phyloP scores from a whole-genome alignment of 2,888 invertebrate genomes.

The Nymphalis urticae region DNA sequence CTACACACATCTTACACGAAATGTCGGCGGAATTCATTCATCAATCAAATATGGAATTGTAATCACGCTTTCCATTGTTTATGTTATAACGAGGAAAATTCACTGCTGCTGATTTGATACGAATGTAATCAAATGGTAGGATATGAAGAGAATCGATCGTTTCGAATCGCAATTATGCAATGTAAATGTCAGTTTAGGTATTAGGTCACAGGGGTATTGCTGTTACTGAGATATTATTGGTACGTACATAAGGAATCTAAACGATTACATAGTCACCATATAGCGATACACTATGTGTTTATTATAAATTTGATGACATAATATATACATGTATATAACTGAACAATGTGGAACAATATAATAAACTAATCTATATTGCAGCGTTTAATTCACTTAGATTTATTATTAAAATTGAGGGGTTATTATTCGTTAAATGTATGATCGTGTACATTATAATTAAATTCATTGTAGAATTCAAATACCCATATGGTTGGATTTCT shows the following conservation, averaged over 20 bases:
- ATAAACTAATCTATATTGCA: too few species aligned
- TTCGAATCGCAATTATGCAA: constrained; percentile 17
- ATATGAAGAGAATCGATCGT: constrained; percentile 16
- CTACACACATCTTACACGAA: constrained; percentile 19
- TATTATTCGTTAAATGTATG: constrained; percentile 12
- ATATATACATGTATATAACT: too few species aligned
- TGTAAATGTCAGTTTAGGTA: constrained; percentile 17
- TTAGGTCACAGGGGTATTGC: constrained; percentile 15
- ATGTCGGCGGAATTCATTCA: constrained; percentile 2
- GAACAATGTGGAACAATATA: too few species aligned
- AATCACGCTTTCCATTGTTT: constrained; percentile 4
- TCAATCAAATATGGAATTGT: constrained; percentile 14
- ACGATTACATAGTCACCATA: too few species aligned
- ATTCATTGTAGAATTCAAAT: constrained; percentile 34
- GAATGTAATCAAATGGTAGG: constrained; percentile 25
- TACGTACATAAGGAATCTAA: not conserved
- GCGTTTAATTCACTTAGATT: constrained; percentile 11
- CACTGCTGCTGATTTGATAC: constrained; percentile 19
- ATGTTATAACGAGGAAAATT: constrained; percentile 5
- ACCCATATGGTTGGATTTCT: constrained; percentile 23
- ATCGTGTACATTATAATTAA: too few species aligned
- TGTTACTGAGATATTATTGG: not conserved
- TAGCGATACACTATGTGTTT: too few species aligned
- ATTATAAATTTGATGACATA: too few species aligned
- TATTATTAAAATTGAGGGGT: constrained; percentile 1